Percentiles rank a stretch among this genome's conserved stretches.
phyloP scores from a whole-genome alignment of 2,888 invertebrate genomes.

The Microctonus aethiopoides region DNA sequence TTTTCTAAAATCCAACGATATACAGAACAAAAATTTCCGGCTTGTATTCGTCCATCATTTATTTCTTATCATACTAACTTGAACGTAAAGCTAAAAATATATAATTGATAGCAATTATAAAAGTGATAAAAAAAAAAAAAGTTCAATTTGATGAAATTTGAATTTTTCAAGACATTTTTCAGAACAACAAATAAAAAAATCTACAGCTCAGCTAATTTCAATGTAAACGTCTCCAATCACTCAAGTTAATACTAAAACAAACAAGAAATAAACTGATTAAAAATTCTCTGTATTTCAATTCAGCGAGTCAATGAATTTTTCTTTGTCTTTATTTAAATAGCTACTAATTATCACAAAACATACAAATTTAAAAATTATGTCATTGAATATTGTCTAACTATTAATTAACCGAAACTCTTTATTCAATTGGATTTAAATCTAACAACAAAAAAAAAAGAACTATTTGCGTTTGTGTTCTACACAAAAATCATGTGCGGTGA shows the following conservation, averaged over 20 bases:
- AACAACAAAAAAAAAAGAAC: neutral
- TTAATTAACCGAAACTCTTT: no score
- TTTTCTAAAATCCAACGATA: neutral
- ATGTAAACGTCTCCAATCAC: constrained; percentile 6
- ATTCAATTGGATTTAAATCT: neutral
- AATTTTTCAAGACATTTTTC: constrained; percentile 9
- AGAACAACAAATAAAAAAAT: neutral
- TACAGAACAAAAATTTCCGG: no score
- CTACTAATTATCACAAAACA: neutral
- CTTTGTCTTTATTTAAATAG: no score
- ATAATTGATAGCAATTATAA: neutral
- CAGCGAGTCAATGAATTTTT: neutral
- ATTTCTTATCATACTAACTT: no score
- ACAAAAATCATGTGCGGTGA: constrained; percentile 29
- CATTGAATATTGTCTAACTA: no score
- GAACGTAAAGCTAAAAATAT: no score
- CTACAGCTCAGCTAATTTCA: constrained; percentile 23
- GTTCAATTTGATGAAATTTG: no score
- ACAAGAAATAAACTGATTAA: constrained; percentile 63
- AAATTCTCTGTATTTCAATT: constrained; percentile 49
- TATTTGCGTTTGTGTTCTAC: neutral
- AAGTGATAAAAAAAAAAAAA: constrained; percentile 6
- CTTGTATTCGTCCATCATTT: no score
- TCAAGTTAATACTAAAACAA: constrained; percentile 12
- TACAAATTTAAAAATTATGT: constrained; percentile 6